Base-by-base conservation (phyloP, 2,113 vertebrate genomes). In the Baryphthengus martii region DNA sequence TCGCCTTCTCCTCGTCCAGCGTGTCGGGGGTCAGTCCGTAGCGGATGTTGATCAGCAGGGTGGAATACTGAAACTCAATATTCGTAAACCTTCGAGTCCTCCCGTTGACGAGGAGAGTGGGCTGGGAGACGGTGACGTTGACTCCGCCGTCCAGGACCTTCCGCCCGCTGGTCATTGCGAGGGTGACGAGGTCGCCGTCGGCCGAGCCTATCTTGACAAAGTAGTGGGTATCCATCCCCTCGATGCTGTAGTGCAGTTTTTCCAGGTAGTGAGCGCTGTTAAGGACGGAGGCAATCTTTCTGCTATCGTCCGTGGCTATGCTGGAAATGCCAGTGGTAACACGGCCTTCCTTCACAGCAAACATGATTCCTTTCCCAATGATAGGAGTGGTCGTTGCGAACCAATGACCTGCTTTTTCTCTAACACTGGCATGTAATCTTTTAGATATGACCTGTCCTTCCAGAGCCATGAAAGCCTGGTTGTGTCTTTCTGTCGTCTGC, bases 381-480 rank as follows among this genome's bases (percentile, higher is more conserved):
- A 99, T 99, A 20, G 99, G 99, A 19, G 98, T 99, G 92, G 98
- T 98, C 23, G 98, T 99, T 74, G 99, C 99, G 11, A 99, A 99
- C 99, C 99, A 99, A 98, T 99, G 99, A 50, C 99, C 99, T 2
- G 98, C 98, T 97, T 99, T 99, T 88, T 99, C 99, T 77, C 98
- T 98, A 72, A 98, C 98, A 84, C 61, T 98, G 95, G 98, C 97
- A 13, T 99, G 98, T 44, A 98, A 97, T 70, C 98, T 98, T 96
- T 99, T 99, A 76, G 99, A 98, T 72, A 99, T 99, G 71, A 99
- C 98, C 79, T 99, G 99, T 37, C 99, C 99, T 95, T 99, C 99
- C 35, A 99, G 98, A 29, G 99, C 99, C 99, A 99, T 98, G 97
- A 99, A 99, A 55, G 99, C 99, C 97, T 99, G 99, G 95, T 99